These are phyloP conservation scores for Anoplopoma fimbria DNA, from an alignment of 2,113 vertebrate genomes.

Conservation along the genomic window DNA sequence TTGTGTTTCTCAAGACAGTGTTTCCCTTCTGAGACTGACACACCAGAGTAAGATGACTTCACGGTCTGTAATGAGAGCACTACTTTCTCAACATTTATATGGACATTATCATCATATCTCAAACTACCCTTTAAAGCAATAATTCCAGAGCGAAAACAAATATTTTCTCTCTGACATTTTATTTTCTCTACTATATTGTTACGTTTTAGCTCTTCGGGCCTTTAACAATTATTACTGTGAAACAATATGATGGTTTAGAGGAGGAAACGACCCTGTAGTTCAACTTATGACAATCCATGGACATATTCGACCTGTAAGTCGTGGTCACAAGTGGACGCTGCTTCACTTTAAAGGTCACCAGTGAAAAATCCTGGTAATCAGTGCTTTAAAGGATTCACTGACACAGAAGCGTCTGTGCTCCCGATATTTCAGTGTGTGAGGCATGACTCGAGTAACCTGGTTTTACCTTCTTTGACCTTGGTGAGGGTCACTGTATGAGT, in stretches of 20 bases:
- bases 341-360: neutral
- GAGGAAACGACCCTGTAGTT: neutral
- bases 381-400: neutral
- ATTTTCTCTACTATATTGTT: too few species aligned
- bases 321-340: neutral
- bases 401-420: neutral
- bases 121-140: neutral
- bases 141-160: neutral
- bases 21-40: neutral
- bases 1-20: neutral
- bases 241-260: neutral
- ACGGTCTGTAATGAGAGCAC: neutral
- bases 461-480: slow-evolving; percentile 34
- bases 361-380: neutral
- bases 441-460: neutral
- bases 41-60: neutral
- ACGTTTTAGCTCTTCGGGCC: neutral
- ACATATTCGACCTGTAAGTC: neutral
- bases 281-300: neutral
- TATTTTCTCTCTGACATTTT: too few species aligned
- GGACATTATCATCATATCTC: neutral
- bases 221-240: neutral
- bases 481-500: slow-evolving; percentile 15
- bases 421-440: slow-evolving; percentile 4
- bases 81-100: neutral